Evolutionary conservation across 1,140 invertebrate species (phyloP), one percentile per base, ranked within the genome.

Genomic region (Ruditapes philippinarum): DNA sequence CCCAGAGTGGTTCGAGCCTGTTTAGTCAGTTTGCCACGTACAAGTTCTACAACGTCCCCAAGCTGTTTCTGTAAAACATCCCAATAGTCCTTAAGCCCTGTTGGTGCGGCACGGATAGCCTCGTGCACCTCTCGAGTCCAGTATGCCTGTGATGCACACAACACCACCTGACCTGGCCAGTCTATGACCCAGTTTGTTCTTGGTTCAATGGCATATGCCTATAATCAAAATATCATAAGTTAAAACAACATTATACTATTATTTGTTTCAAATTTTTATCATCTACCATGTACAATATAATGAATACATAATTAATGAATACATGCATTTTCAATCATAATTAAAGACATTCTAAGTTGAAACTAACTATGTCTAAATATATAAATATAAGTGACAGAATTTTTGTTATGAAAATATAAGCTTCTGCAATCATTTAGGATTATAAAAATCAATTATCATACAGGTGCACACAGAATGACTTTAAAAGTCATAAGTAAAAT

Each of bases 131-230:
- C 95, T 22, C 86, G 86, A 0, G 96, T 96, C 96, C 96, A 96
- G 89, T 94, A 96, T 12, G 95, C 95, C 92, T 96, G 95, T 2
- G 96, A 96, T 7, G 94, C 95, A 93, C 95, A 96, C 68, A 96
- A 88, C 0, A 96, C 95, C 36, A 96, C 94, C 90, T 96, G 96
- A 11, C 96, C 96, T 11, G 96, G 96, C 96, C 96, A 96, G 54
- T 95, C 94, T 82, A 91, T 91, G 9, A 96, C 96, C 96, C 96
- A 96, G 38, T 95, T 94, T 28, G 93, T 92, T 45, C 95, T 91
- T 11, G 92, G 88, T n/a, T 94, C 94, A 74, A 92, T 92, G 7
- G 91, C 88, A 83, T 96, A 96, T 5, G 95, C 95, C 94, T 96
- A 80, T 28, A n/a, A n/a, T 88, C 70, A 31, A n/a, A 45, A 5